Base-by-base conservation (phyloP, 2,113 vertebrate species). In the Leucopternis melanops region DNA sequence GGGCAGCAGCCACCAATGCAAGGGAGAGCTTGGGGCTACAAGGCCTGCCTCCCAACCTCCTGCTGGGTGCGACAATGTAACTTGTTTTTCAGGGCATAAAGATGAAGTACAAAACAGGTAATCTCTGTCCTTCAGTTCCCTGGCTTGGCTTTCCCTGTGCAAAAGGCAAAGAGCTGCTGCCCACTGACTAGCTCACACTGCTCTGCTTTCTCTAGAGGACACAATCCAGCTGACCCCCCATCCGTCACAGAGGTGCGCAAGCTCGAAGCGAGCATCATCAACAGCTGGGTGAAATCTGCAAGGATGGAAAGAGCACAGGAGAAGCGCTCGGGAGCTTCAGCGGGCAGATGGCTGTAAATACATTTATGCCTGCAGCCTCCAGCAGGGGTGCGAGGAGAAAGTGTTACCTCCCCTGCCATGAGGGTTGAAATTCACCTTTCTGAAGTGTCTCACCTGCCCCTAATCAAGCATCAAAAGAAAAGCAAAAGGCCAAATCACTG, bases 261-360 rank as follows among this genome's bases (percentile, higher is more conserved):
- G 94, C 96, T 97, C 0, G 99, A 99, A 88, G 98, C 98, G 0
- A 66, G 80, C 22, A 88, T 99, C 87, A 99, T 99, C 32, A 31
- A 47, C 1, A 44, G 96, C 78, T 99, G 99, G 99, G 98, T 99
- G 81, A 95, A 90, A 80, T 29, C 88, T 1, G 96, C 95, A 8
- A 4, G 22, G 27, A 7, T 4, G 44, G 62, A 58, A 11, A 3
- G 4, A 22, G 25, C 54, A 4, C 0, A 0, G 45, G n/a, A 74
- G 49, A 38, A 45, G 77, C 25, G 0, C 4, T 0, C 2, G 1
- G 66, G 55, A 58, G 55, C 66, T 45, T 16, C 50, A 2, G 29
- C 2, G 0, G 25, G 45, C 1, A 0, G 50, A 5, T 9, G 27
- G 23, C 38, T 20, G 4, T 90, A 69, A 94, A 5, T 3, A 8